Base-by-base conservation (phyloP, 2,113 vertebrate species). In the Harpagus bidentatus region DNA sequence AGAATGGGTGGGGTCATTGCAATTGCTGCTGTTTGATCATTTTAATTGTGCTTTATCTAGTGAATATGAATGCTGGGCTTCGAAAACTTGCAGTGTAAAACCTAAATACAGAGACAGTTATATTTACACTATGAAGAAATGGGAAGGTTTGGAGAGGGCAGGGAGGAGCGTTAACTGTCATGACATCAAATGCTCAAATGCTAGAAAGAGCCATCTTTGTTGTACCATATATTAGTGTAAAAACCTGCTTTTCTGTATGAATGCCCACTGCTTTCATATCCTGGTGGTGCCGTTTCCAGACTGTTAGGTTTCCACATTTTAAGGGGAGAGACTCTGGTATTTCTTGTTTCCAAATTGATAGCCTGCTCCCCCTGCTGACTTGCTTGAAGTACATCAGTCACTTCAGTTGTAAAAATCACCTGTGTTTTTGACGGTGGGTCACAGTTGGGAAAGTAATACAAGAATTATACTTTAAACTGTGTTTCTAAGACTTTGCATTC, bases 291-390 rank as follows among this genome's bases (percentile, higher is more conserved):
- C 2, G 29, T 74, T 81, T 59, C 58, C 82, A 76, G 43, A 14
- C 42, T 55, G 22, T 84, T 36, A 4, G 4, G 15, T 61, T 80
- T 18, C 20, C 28, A 25, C 48, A 7, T 47, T 78, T 38, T 42
- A 25, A 83, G 42, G 58, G 40, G 28, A 55, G 31, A 87, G 19
- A 28, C 34, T 7, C 7, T 67, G 61, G 10, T 31, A 20, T 36
- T 40, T 87, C 67, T 81, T 36, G 29, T 82, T 92, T 59, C 81
- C 82, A 59, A 18, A 20, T 31, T 93, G 96, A 16, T 88, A 90
- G 63, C 71, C 88, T 97, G 79, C 92, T 97, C 96, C 96, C 95
- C 70, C 95, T 97, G 91, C 95, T 95, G 96, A 86, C 94, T 86
- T 74, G 36, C 23, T 72, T 55, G 69, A n/a, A 80, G 36, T 76